Evolutionary conservation across 2,113 vertebrate species (phyloP), one percentile per base, ranked within the genome.

Genomic region (Nettapus auritus): DNA sequence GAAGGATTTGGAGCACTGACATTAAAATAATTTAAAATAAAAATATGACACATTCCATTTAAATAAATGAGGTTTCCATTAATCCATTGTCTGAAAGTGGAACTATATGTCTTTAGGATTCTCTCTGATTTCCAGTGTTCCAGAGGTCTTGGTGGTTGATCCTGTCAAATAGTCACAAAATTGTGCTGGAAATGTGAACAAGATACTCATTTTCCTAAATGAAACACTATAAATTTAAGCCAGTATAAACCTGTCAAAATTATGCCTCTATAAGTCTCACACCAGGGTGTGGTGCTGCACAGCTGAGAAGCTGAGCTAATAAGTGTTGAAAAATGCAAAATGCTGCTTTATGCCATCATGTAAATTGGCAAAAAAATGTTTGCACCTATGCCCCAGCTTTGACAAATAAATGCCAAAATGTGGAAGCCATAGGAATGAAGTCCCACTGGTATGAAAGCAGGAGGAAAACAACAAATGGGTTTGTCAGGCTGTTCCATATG

Each of bases 281-380:
- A 88, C 88, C 89, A 96, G 97, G 97, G 96, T 42, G 94, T 97
- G 97, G 97, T 96, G 91, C 89, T 91, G 19, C 92, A 84, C 94
- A 97, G 97, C 96, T 97, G 96, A 97, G 85, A 68, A 98, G 91
- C 94, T 96, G 97, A 98, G 91, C 95, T 98, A 98, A 86, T 93
- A 97, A 97, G 71, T 90, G 93, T 46, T 97, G 96, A 97, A 98
- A 98, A 98, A 97, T 82, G 46, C 89, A 97, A 97, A 97, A 95
- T 0, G 1, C 84, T 97, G 81, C 76, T 96, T 98, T 97, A 97
- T 92, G 89, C 96, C 93, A 97, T 97, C 94, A 94, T 26, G 67
- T 95, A 97, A 97, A 97, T 82, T 95, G 90, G 90, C 94, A 46
- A 46, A 91, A 64, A 91, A 70, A 79, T 55, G 59, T n/a, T 96